Base-by-base conservation (phyloP, 2,113 vertebrate genomes). In the Catharus bicknelli region DNA sequence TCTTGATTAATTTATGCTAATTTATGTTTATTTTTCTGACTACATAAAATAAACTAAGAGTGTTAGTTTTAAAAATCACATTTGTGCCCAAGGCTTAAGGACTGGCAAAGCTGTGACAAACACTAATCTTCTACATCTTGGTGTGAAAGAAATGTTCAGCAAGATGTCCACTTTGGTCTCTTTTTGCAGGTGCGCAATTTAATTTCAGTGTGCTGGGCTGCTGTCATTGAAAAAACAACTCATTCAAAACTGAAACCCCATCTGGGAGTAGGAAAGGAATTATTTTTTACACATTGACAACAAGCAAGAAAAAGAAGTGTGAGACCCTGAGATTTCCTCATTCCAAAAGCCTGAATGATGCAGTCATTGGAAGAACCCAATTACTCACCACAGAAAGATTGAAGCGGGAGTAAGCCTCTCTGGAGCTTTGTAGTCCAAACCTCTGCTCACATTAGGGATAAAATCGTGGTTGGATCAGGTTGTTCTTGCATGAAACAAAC, bases 1-100 rank as follows among this genome's bases (percentile, higher is more conserved):
- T 54, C 79, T 94, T 95, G 84, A 85, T 93, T 95, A 93, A 91
- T 93, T 74, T 91, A 93, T 93, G 88, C 75, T 88, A 83, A 91
- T 93, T 80, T 93, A 94, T 94, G 75, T 91, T 91, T 79, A 78
- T 87, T 90, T 50, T 88, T 85, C 79, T 80, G 83, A 90, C 88
- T 93, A 19, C 57, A 82, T 82, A 57, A 81, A 88, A 74, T 25
- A 72, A 45, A 57, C 43, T 8, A 22, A 12, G 68, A 64, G 29
- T 17, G 30, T 80, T 75, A 19, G 13, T 90, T 88, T 3, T 36
- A 85, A 83, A 90, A 91, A 90, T 8, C 27, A 38, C 6, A 0
- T 36, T 79, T 82, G 48, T 90, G 11, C 79, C 50, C 32, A 27
- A 79, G 54, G 23, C 79, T 90, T 72, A 87, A 90, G 82, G 62